Evolutionary conservation across 2,113 vertebrate species (phyloP).

Genomic region (Hemichromis elongatus): DNA sequence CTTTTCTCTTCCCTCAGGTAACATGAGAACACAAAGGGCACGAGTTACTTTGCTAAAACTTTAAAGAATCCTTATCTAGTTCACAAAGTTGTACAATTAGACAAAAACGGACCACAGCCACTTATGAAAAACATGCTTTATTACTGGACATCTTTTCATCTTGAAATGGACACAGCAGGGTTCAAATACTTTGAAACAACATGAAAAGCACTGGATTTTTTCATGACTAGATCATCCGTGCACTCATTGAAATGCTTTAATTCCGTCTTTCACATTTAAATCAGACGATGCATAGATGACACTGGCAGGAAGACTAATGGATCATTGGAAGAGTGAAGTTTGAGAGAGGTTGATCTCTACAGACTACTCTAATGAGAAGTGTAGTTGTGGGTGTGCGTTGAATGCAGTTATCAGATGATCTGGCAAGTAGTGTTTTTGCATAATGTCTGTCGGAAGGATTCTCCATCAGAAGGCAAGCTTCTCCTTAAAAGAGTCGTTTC

Average conservation of each 20-base stretch:
- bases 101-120: neutral
- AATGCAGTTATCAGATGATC: neutral
- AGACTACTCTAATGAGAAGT: neutral
- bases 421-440: constrained; percentile 15
- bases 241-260: constrained; percentile 19
- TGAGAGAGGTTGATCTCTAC: neutral
- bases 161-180: constrained; percentile 6
- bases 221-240: neutral
- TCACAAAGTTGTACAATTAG: neutral
- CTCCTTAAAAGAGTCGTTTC: constrained; percentile 90
- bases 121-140: constrained; percentile 52
- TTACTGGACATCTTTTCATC: constrained; percentile 13
- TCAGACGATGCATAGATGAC: constrained; percentile 53
- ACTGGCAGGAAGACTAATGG: constrained; percentile 53
- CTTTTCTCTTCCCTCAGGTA: neutral
- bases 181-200: neutral
- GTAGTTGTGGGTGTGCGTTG: neutral
- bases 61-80: too few relatives aligned
- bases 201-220: neutral
- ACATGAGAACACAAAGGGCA: neutral
- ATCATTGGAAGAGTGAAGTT: neutral
- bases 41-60: neutral
- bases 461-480: neutral
- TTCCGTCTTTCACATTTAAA: neutral
- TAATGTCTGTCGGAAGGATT: neutral